phyloP scores from a whole-genome alignment of 2,797 vertebrate species.

The Poliocrania exsul region DNA sequence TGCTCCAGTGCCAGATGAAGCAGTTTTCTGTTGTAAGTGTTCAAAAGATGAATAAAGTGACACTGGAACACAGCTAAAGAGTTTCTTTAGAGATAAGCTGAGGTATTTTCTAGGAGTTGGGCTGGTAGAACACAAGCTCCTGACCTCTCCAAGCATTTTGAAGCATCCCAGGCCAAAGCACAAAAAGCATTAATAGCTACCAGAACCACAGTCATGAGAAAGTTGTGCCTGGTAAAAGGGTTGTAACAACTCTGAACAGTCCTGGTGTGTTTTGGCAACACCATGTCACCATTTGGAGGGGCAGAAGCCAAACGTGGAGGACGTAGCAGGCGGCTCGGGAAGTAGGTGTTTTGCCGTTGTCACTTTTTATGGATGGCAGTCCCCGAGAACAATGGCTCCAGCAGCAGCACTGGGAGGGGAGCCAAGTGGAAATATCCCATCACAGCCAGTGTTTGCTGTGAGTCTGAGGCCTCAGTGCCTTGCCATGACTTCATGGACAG shows the following conservation, averaged over 20 bases:
- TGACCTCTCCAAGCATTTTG: neutral
- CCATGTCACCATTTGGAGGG: neutral
- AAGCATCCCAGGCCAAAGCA: neutral
- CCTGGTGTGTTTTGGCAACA: neutral
- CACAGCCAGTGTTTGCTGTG: slow-evolving; percentile 61
- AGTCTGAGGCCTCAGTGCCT: slow-evolving; percentile 31
- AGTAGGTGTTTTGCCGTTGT: slow-evolving; percentile 21
- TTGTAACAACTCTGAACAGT: neutral
- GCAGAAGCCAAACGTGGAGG: neutral
- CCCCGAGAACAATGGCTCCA: slow-evolving; percentile 37
- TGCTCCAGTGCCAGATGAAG: slow-evolving; percentile 18
- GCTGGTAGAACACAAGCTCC: neutral
- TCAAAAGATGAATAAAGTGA: neutral
- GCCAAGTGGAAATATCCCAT: slow-evolving; percentile 53
- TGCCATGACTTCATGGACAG: slow-evolving; percentile 71
- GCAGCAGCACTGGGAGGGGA: slow-evolving; percentile 34
- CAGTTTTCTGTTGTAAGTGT: neutral
- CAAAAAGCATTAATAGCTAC: neutral
- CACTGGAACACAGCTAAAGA: neutral
- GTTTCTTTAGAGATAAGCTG: neutral
- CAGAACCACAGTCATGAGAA: neutral
- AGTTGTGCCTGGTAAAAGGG: neutral
- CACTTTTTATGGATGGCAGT: neutral
- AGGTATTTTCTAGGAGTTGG: neutral
- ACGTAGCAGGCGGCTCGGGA: neutral